Percentiles rank a stretch among this genome's conserved stretches.
Evolutionary conservation across 1,140 invertebrate genomes (phyloP).

Genomic region (Gyrodactylus bullatarudis): DNA sequence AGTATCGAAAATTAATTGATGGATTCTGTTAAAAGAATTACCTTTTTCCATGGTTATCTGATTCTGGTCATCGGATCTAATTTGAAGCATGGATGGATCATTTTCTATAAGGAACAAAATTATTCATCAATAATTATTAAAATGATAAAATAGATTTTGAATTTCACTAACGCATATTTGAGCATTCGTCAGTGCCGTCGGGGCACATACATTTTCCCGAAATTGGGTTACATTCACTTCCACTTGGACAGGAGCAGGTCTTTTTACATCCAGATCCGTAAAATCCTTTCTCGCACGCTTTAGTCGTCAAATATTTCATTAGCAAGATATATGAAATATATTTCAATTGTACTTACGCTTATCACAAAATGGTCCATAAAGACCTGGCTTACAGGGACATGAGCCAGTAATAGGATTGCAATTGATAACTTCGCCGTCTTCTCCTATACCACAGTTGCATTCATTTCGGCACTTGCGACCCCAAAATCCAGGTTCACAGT

Average conservation of each 20-base stretch:
- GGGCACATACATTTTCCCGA: not conserved
- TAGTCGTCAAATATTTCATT: no score
- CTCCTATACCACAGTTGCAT: constrained; percentile 32
- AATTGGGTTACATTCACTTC: not conserved
- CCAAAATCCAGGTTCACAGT: constrained; percentile 35
- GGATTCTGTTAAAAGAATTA: no score
- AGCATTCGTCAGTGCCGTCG: not conserved
- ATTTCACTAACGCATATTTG: not conserved
- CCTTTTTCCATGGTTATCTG: no score
- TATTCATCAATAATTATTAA: no score
- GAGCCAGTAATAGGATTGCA: not conserved
- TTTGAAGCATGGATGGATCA: no score
- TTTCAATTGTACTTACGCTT: not conserved
- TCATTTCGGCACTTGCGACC: constrained; percentile 34
- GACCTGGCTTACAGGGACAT: not conserved
- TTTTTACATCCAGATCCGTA: not conserved
- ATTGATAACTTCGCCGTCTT: not conserved
- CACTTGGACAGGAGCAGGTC: not conserved
- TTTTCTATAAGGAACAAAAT: not conserved
- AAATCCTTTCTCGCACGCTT: not conserved
- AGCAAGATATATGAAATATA: not conserved
- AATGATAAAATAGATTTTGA: no score
- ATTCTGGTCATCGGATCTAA: no score
- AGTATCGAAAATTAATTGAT: no score
- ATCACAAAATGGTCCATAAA: not conserved